Base-by-base conservation (phyloP, 2,888 invertebrate species). In the Germaria angustata region DNA sequence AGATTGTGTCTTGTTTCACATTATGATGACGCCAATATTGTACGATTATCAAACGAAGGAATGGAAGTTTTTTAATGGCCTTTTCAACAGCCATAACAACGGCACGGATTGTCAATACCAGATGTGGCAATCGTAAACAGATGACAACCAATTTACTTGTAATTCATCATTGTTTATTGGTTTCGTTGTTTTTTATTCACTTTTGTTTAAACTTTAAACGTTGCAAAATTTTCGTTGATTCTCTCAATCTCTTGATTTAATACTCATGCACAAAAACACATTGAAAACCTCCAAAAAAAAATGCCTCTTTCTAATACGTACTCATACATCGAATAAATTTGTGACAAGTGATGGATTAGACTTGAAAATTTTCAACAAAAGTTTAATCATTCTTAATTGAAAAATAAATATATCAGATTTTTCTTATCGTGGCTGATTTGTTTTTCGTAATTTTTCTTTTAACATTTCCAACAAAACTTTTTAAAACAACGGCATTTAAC, bases 131-230 rank as follows among this genome's bases (percentile, higher is more conserved):
- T 79, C 57, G 46, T 73, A 80, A 84, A 88, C 88, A 86, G 85
- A 88, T 89, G 84, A 85, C 87, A 86, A 86, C 49, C 88, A 88
- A 88, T 89, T 89, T 89, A 88, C 87, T 87, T 88, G 88, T 86
- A 86, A 89, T 88, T 87, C 87, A 86, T 88, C 88, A 88, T 86
- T 88, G 87, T 88, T 89, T 88, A 88, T 89, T 88, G 87, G 87
- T 85, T 85, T 85, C 86, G 86, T 86, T 86, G 86, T 53, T 76
- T 79, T 55, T 49, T 65, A 41, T 65, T 57, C 39, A 51, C 49
- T 65, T 65, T 41, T 51, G 15, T 32, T 49, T 20, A 13, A 72
- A 72, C 57, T 51, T 51, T 66, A 32, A 66, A 66, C 34, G 17
- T 65, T 66, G 41, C 72, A 59, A n/a, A 72, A 79, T 59, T 41